Base-by-base conservation (phyloP, 30 jellyfish, hydroid and myxozoan genomes). In the Pelagia noctiluca region DNA sequence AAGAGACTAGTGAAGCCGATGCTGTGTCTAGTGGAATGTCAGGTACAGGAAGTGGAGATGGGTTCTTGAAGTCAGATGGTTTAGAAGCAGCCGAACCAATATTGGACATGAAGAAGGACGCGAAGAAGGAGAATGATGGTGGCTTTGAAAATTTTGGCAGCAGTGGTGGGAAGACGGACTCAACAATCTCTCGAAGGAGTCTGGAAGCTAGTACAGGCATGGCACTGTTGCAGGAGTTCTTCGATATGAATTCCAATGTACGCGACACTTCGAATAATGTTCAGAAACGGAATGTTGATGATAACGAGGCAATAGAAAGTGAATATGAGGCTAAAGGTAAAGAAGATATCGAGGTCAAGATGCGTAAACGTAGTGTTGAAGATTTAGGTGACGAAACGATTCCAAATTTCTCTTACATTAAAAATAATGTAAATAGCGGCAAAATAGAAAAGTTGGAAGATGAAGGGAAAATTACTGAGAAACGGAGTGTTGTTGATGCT, bases 361-460 rank as follows among this genome's bases (percentile, higher is more conserved):
- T 86, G 5, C 52, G 83, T 30, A 74, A 84, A 33, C 63, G 88
- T 31, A 75, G 52, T 0, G 82, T 47, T 1, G 96, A 76, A 12
- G 88, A 68, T 50, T 34, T 86, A 1, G 96, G 88, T 1, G 96
- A 86, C 37, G 89, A 75, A 64, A 86, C 96, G 38, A 0, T 75
- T 16, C 88, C 87, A 0, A 75, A 86, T 66, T 25, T 76, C 31
- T 76, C 88, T 7, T 74, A 74, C 50, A 16, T 50, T 2, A 26
- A 75, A 0, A 29, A 35, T 35, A 67, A 86, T 25, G 32, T 63
- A 11, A 82, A 33, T 0, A 60, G 52, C 42, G 62, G 35, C 1
- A 67, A 46, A 48, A 52, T 28, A 34, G 65, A 65, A 29, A 29
- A 24, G 18, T 18, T 75, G 12, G 86, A 36, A 75, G 74, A 82